phyloP scores from a whole-genome alignment of 1,140 invertebrate genomes.

The Drosophila erecta region DNA sequence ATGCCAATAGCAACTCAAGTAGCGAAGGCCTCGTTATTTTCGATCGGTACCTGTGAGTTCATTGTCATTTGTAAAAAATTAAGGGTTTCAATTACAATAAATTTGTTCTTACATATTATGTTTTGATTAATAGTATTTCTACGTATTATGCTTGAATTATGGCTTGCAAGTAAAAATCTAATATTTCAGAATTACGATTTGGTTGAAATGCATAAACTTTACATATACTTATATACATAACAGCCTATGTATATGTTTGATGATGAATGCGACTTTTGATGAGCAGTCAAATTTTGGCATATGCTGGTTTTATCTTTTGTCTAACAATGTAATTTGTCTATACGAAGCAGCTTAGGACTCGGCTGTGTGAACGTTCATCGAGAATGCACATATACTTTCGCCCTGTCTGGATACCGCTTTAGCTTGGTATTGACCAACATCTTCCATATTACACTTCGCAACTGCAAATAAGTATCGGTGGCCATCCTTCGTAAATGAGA shows the following conservation, averaged over 20 bases:
- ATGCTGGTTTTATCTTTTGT: slow-evolving; percentile 2
- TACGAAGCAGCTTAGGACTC: slow-evolving; percentile 35
- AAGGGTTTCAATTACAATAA: slow-evolving; percentile 16
- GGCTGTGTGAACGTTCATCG: slow-evolving; percentile 89
- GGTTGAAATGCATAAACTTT: slow-evolving; percentile 37
- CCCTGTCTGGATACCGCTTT: slow-evolving; percentile 94
- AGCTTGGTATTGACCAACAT: slow-evolving; percentile 95
- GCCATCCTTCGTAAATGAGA: slow-evolving; percentile 92
- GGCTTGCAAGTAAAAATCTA: slow-evolving; percentile 1
- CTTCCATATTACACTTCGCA: slow-evolving; percentile 90
- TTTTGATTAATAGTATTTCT: slow-evolving; percentile 30
- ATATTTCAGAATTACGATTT: slow-evolving; percentile 5
- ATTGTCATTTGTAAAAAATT: slow-evolving; percentile 22
- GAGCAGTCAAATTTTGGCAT: slow-evolving; percentile 43
- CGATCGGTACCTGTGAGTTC: slow-evolving; percentile 8
- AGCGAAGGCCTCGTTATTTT: background rate
- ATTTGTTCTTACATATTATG: slow-evolving; percentile 8
- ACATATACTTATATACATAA: slow-evolving; percentile 18
- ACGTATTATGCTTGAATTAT: slow-evolving; percentile 29
- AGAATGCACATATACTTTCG: slow-evolving; percentile 93
- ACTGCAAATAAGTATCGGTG: slow-evolving; percentile 92
- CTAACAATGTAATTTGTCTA: background rate
- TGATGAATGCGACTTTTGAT: slow-evolving; percentile 26
- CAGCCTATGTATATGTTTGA: slow-evolving; percentile 9
- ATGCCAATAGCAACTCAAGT: slow-evolving; percentile 46